Percentiles rank a stretch among this genome's conserved stretches.
Conservation (phyloP, 2,113 vertebrate species). For the Mesitornis unicolor region DNA sequence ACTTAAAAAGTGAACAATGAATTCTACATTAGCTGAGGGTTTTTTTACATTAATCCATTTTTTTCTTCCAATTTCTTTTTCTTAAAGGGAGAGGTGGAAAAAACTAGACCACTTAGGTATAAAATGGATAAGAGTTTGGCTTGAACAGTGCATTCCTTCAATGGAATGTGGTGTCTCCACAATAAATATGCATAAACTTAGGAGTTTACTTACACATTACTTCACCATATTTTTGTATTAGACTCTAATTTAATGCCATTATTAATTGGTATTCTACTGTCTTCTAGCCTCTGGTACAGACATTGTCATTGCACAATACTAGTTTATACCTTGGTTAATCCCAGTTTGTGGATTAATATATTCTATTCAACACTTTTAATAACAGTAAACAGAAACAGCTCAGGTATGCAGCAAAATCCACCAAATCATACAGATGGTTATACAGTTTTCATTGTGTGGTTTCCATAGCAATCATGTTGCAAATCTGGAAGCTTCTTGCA, state of each 20-base stretch:
- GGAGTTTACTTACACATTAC: not conserved
- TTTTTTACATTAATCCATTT: not conserved
- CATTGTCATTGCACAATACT: slow-evolving; percentile 35
- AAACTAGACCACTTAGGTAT: not conserved
- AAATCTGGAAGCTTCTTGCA: slow-evolving; percentile 83
- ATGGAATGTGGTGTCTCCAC: slow-evolving; percentile 13
- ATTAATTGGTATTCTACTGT: slow-evolving; percentile 52
- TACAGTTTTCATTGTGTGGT: slow-evolving; percentile 82
- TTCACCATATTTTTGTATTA: not conserved
- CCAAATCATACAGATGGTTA: slow-evolving; percentile 81
- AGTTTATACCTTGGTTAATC: slow-evolving; percentile 70
- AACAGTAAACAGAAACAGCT: slow-evolving; percentile 82
- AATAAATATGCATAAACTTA: slow-evolving; percentile 34
- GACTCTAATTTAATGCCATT: slow-evolving; percentile 36
- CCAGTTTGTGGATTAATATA: slow-evolving; percentile 65
- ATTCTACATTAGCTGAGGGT: not conserved
- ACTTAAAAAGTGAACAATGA: not conserved
- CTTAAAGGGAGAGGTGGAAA: not conserved
- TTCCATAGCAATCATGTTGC: slow-evolving; percentile 85
- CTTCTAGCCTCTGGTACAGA: slow-evolving; percentile 13
- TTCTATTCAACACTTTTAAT: slow-evolving; percentile 71
- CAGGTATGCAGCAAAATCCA: slow-evolving; percentile 75
- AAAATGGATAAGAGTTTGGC: not conserved
- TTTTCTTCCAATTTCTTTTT: not conserved
- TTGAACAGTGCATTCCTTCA: slow-evolving; percentile 2